phyloP scores from a whole-genome alignment of 2,888 invertebrate species.

The Hypomecis punctinalis region DNA sequence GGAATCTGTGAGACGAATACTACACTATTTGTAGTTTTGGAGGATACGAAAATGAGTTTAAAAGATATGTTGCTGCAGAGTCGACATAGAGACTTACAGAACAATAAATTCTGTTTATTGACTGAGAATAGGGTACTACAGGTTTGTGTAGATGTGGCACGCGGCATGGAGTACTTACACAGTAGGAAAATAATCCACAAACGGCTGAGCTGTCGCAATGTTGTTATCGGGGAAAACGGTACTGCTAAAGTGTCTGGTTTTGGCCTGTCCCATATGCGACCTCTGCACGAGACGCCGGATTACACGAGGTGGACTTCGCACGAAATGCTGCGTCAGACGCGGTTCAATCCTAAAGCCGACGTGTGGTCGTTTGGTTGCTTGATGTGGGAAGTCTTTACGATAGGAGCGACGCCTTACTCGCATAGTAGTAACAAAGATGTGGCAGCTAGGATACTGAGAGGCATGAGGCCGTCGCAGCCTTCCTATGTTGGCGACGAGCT shows the following conservation, averaged over 20 bases:
- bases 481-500: constrained; percentile 91
- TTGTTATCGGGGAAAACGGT: constrained; percentile 87
- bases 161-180: constrained; percentile 89
- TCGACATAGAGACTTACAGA: constrained; percentile 80
- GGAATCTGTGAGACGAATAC: constrained; percentile 93
- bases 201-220: constrained; percentile 89
- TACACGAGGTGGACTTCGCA: constrained; percentile 92
- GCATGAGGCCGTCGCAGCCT: constrained; percentile 90
- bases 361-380: constrained; percentile 94
- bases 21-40: constrained; percentile 89
- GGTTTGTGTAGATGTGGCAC: constrained; percentile 87
- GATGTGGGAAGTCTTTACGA: constrained; percentile 92
- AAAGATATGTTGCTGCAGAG: constrained; percentile 89
- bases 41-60: constrained; percentile 87
- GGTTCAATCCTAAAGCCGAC: constrained; percentile 89
- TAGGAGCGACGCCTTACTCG: constrained; percentile 92
- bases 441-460: constrained; percentile 87
- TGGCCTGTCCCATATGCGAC: constrained; percentile 88
- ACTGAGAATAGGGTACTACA: constrained; percentile 87
- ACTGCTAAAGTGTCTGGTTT: constrained; percentile 90
- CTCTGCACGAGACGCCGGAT: constrained; percentile 87
- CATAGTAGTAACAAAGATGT: constrained; percentile 88
- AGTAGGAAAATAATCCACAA: constrained; percentile 89
- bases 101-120: constrained; percentile 85
- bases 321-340: constrained; percentile 89